Evolutionary conservation across 2,888 invertebrate genomes (phyloP), one percentile per base, ranked within the genome.

Genomic region (Emmelina monodactyla): DNA sequence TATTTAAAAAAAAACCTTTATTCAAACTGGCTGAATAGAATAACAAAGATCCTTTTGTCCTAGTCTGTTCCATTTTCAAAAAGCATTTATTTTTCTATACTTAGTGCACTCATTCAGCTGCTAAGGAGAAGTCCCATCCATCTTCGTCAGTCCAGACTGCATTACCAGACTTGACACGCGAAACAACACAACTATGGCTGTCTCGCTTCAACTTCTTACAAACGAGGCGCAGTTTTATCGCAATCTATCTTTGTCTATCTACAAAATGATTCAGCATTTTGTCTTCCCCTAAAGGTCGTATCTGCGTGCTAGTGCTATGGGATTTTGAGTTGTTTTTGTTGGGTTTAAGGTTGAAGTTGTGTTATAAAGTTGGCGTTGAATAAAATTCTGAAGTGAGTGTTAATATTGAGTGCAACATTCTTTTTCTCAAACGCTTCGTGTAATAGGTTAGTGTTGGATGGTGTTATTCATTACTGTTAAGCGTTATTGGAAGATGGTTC

Each of bases 91-190:
- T 49, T 47, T 43, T 43, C 45, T 42, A 45, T 43, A 38, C 42
- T 44, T 45, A 49, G 45, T 61, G 57, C 61, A 59, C 61, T 66
- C 66, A 64, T 66, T 65, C 65, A 62, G 49, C 57, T n/a, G 55
- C 62, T 67, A 55, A 67, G 62, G 63, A 64, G 58, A 49, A 55
- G 49, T 49, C 43, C 49, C 70, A 78, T 76, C 72, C 62, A 69
- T 78, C 78, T 75, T 78, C 75, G 65, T 78, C 78, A 70, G 43
- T 37, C 56, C 62, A 69, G 62, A 64, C 69, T 53, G 65, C 69
- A 70, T 75, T 69, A 70, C 33, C 37, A 53, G 45, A 39, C n/a
- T n/a, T n/a, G n/a, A n/a, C n/a, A n/a, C n/a, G 44, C 34, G 35
- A 44, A 47, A 41, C 37, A 37, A 49, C 49, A 49, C 50, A 61